Conservation (phyloP, 2,797 vertebrate genomes). For the Kryptopterus vitreolus region DNA sequence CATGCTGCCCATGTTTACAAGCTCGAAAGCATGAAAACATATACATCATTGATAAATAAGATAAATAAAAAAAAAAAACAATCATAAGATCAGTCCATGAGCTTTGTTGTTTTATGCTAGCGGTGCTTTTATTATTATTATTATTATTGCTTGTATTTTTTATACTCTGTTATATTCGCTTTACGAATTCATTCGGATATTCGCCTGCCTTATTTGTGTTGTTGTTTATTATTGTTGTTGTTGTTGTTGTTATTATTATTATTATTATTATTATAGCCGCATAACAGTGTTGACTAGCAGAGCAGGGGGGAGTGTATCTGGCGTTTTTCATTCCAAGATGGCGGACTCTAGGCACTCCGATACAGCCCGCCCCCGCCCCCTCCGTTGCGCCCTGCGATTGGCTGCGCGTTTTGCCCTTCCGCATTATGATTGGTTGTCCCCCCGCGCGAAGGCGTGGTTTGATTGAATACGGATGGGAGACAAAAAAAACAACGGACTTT, state of each 20-base stretch:
- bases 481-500: constrained; percentile 29
- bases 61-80: background rate
- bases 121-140: background rate
- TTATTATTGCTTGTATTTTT: too few relatives aligned
- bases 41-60: background rate
- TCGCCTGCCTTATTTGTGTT: background rate
- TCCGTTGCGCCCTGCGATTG: background rate
- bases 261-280: background rate
- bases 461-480: constrained; percentile 14
- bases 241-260: background rate
- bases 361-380: background rate
- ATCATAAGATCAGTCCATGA: background rate
- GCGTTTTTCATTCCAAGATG: constrained; percentile 75
- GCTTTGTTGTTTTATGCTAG: background rate
- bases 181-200: background rate
- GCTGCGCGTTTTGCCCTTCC: too few relatives aligned
- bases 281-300: constrained; percentile 17
- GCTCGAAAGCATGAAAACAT: background rate
- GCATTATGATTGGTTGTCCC: too few relatives aligned
- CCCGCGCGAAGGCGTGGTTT: background rate
- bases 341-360: constrained; percentile 64
- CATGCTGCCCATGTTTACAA: background rate
- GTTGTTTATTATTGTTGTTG: background rate
- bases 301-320: constrained; percentile 70
- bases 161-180: background rate